Percentiles rank a stretch among this genome's conserved stretches.
Conservation (phyloP, 2,797 vertebrate genomes). For the Microctenopoma lineatum region DNA sequence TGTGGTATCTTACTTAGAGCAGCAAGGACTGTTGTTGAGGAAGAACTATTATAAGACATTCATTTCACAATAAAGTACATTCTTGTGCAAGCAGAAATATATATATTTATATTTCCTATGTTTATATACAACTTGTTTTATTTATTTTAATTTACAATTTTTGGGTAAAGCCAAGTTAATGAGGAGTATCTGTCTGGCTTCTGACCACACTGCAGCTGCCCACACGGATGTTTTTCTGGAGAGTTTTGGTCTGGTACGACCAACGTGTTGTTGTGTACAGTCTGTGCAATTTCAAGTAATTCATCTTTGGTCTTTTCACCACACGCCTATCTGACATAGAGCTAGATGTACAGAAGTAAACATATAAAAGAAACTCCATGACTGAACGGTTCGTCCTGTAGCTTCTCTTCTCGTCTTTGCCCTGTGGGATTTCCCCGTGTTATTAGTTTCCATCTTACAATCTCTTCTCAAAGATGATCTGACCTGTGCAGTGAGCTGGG, state of each 20-base stretch:
- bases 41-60: conserved; percentile 17
- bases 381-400: not conserved
- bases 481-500: conserved; percentile 84
- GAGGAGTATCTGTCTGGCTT: conserved; percentile 9
- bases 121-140: too few relatives aligned
- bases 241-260: conserved; percentile 15
- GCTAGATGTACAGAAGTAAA: conserved; percentile 9
- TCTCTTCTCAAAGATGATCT: conserved; percentile 21
- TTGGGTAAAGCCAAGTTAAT: conserved; percentile 2
- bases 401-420: not conserved
- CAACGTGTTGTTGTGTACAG: conserved; percentile 21
- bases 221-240: conserved; percentile 51
- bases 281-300: conserved; percentile 38
- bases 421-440: conserved; percentile 7
- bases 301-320: conserved; percentile 17
- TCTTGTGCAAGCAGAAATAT: not conserved
- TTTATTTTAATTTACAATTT: too few relatives aligned
- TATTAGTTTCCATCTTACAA: conserved; percentile 3
- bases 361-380: not conserved
- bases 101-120: not conserved
- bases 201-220: conserved; percentile 15
- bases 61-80: conserved; percentile 1
- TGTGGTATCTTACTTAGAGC: conserved; percentile 38
- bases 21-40: not conserved
- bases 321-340: conserved; percentile 16